Evolutionary conservation across 2,113 vertebrate genomes (phyloP).

Genomic region (Myrmecobius fasciatus): DNA sequence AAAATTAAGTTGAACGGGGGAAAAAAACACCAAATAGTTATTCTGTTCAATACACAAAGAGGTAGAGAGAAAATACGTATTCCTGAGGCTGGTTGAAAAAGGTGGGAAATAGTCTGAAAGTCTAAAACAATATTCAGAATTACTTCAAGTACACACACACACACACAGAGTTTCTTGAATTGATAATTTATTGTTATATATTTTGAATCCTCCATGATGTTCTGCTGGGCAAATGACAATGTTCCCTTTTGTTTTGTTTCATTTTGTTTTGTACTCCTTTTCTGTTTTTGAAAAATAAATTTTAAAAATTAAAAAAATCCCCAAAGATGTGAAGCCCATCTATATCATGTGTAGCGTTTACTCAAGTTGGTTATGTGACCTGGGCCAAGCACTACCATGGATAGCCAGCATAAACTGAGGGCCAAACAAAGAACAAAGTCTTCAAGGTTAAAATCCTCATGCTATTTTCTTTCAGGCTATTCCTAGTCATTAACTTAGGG

Average conservation of each 20-base stretch:
- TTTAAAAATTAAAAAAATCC: too few relatives aligned
- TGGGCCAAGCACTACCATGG: conserved; percentile 69
- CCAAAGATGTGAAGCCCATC: too few relatives aligned
- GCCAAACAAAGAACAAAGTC: not conserved
- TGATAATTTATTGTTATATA: too few relatives aligned
- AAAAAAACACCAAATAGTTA: not conserved
- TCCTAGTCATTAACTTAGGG: not conserved
- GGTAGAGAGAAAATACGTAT: not conserved
- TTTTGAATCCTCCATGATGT: too few relatives aligned
- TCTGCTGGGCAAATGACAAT: too few relatives aligned
- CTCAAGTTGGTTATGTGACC: not conserved
- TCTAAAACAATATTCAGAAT: not conserved
- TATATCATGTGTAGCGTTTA: not conserved
- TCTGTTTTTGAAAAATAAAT: too few relatives aligned
- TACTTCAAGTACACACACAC: not conserved
- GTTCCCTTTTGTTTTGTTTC: too few relatives aligned
- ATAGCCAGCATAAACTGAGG: not conserved
- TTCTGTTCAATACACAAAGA: conserved; percentile 28
- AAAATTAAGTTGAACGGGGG: conserved; percentile 52
- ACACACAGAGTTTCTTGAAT: too few relatives aligned
- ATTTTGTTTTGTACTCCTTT: too few relatives aligned
- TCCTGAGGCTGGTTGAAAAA: not conserved
- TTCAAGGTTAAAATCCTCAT: too few relatives aligned
- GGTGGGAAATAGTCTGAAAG: not conserved
- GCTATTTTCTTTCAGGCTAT: too few relatives aligned